Percentiles rank a stretch among this genome's conserved stretches.
Evolutionary conservation across 1,140 invertebrate genomes (phyloP).

Genomic region (Lasioglossum baleicum): DNA sequence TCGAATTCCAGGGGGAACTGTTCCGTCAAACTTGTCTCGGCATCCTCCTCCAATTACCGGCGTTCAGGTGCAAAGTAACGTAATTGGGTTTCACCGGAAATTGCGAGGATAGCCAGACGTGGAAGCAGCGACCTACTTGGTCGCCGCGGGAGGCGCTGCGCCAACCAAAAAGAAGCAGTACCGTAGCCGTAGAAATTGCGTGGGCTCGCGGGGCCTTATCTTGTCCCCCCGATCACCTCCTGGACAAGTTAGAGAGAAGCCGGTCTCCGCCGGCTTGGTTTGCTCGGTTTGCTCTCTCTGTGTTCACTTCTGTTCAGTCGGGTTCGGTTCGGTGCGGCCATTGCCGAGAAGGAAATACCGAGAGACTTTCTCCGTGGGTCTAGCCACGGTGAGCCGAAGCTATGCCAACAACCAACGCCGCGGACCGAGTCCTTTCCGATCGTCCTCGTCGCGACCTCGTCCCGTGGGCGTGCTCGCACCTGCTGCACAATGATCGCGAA

Average conservation of each 20-base stretch:
- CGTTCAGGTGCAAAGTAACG: conserved; percentile 51
- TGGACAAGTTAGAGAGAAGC: conserved; percentile 24
- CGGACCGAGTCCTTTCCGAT: conserved; percentile 39
- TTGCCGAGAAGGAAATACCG: conserved; percentile 36
- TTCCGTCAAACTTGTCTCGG: conserved; percentile 1
- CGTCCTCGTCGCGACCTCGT: conserved; percentile 59
- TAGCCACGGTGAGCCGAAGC: no score
- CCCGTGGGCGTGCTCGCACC: conserved; percentile 47
- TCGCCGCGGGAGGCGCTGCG: neutral
- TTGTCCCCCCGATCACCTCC: conserved; percentile 26
- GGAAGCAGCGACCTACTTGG: conserved; percentile 38
- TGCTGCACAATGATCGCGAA: conserved; percentile 3
- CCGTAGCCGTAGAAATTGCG: conserved; percentile 50
- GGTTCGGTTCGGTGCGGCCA: neutral
- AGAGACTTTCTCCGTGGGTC: conserved; percentile 25
- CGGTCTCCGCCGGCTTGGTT: conserved; percentile 1
- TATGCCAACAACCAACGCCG: neutral
- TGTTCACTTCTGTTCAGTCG: no score
- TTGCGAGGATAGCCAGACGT: conserved; percentile 37
- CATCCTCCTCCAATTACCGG: neutral
- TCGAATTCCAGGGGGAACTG: neutral
- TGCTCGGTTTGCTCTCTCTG: neutral
- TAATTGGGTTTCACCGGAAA: conserved; percentile 66
- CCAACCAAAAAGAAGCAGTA: conserved; percentile 14
- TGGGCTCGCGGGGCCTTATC: conserved; percentile 45